These are phyloP conservation scores for Drosophila navojoa DNA, from an alignment of 1,140 invertebrate genomes.

Conservation along the genomic window DNA sequence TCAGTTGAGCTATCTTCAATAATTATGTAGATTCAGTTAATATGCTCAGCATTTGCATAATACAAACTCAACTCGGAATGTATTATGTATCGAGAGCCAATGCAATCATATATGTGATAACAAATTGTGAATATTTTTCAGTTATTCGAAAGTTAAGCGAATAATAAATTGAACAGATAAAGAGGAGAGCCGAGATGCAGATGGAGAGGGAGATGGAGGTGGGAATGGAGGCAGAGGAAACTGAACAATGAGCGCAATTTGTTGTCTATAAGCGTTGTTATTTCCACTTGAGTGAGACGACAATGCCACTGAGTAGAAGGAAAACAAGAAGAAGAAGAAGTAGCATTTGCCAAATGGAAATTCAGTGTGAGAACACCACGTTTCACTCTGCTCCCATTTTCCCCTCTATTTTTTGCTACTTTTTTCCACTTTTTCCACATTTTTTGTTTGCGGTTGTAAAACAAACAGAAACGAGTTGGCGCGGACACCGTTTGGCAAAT, in stretches of 20 bases:
- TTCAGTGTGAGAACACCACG: conserved; percentile 6
- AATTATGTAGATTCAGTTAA: conserved; percentile 3
- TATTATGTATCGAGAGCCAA: not conserved
- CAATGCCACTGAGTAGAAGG: not conserved
- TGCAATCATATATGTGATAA: conserved; percentile 4
- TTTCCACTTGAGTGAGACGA: conserved; percentile 34
- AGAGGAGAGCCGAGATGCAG: not conserved
- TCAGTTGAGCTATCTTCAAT: not conserved
- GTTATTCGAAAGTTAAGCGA: conserved; percentile 33
- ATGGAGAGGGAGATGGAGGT: too few species aligned
- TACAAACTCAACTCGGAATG: not conserved
- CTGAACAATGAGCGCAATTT: conserved; percentile 65
- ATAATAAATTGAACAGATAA: conserved; percentile 32
- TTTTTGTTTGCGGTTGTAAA: conserved; percentile 18
- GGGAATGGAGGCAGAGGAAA: not conserved
- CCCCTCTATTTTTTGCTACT: not conserved
- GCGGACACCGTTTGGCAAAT: conserved; percentile 33
- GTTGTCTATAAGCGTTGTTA: conserved; percentile 64
- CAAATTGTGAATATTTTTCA: conserved; percentile 18
- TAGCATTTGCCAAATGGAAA: conserved; percentile 11
- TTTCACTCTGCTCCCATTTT: not conserved
- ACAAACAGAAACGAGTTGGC: conserved; percentile 36
- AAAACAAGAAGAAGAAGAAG: not conserved
- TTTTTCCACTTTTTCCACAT: not conserved
- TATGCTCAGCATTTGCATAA: conserved; percentile 1